phyloP scores from a whole-genome alignment of 1,140 invertebrate genomes.

The Idris sp. region DNA sequence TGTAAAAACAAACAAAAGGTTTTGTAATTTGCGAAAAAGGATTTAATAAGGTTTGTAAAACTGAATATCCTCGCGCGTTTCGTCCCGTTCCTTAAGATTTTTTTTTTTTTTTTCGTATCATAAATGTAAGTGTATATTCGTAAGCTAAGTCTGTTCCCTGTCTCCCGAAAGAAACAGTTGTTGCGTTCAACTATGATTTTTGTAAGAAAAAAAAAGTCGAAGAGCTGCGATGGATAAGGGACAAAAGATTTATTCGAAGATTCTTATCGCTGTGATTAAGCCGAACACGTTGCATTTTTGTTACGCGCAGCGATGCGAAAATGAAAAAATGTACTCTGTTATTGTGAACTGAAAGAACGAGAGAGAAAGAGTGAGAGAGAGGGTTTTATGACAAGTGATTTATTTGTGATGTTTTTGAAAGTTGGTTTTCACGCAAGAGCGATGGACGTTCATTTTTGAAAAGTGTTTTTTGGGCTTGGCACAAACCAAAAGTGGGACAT shows the following conservation, averaged over 20 bases:
- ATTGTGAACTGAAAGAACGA: no score
- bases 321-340: conserved; percentile 1
- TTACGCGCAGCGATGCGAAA: conserved; percentile 3
- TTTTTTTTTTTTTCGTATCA: conserved; percentile 29
- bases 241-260: no score
- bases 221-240: no score
- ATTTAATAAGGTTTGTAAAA: no score
- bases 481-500: not conserved
- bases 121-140: conserved; percentile 39
- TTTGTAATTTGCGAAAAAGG: conserved; percentile 10
- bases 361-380: no score
- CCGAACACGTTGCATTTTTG: conserved; percentile 15
- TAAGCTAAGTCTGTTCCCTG: conserved; percentile 41
- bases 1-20: conserved; percentile 34
- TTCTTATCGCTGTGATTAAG: conserved; percentile 20
- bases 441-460: conserved; percentile 15
- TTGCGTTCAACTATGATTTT: no score
- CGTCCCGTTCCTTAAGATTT: conserved; percentile 34
- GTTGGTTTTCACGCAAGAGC: conserved; percentile 16
- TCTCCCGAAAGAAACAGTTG: no score
- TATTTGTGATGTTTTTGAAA: conserved; percentile 17
- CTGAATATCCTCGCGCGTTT: conserved; percentile 23
- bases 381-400: no score
- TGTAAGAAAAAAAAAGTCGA: no score
- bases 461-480: conserved; percentile 9